Percentiles rank a stretch among this genome's conserved stretches.
Evolutionary conservation across 1,140 invertebrate genomes (phyloP).

Genomic region (Zaprionus camerounensis): DNA sequence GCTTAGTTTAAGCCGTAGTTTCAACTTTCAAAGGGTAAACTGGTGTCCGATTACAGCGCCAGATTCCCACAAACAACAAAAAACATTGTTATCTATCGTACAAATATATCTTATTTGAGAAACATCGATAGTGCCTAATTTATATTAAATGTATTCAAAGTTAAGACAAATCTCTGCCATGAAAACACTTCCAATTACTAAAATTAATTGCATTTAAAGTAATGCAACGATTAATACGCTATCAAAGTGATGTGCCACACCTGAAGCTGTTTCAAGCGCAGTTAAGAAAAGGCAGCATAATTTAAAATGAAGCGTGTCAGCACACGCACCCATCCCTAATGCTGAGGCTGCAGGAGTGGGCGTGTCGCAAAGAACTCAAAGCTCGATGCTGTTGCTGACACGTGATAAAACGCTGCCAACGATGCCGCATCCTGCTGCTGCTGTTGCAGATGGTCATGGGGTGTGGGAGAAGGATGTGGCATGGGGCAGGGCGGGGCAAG

Average conservation of each 20-base stretch:
- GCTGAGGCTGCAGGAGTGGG: conserved; percentile 31
- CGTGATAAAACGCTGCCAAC: conserved; percentile 77
- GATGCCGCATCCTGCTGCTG: conserved; percentile 40
- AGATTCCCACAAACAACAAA: too few relatives aligned
- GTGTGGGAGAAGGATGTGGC: background rate
- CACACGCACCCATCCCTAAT: conserved; percentile 32
- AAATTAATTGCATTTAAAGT: background rate
- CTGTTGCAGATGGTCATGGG: conserved; percentile 5
- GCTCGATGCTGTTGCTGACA: conserved; percentile 77
- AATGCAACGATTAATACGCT: background rate
- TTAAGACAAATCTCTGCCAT: background rate
- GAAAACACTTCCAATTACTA: background rate
- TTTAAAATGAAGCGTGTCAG: background rate
- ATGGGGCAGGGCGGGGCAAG: conserved; percentile 1
- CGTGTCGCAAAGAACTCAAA: conserved; percentile 58
- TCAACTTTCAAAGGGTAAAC: too few relatives aligned
- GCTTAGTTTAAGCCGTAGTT: too few relatives aligned
- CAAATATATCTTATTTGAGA: background rate
- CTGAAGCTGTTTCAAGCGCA: background rate
- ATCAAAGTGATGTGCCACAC: background rate
- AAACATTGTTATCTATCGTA: background rate
- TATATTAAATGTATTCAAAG: background rate
- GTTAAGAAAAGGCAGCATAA: background rate
- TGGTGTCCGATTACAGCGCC: too few relatives aligned
- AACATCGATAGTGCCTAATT: too few relatives aligned